Evolutionary conservation across 2,888 invertebrate genomes (phyloP), one percentile per base, ranked within the genome.

Genomic region (Limnephilus rhombicus): DNA sequence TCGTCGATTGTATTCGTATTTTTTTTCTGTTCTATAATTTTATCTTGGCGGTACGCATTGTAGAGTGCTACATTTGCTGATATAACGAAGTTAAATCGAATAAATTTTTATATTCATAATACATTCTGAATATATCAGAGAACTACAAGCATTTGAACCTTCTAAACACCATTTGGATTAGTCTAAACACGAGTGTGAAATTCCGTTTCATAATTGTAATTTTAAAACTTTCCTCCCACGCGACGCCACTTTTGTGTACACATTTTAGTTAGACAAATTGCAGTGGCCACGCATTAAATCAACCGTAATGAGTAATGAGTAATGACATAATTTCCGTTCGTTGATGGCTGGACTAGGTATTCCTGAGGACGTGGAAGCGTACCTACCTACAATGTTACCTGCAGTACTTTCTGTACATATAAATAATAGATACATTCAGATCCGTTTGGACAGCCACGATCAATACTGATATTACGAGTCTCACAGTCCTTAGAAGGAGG

Each of bases 271-370:
- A 37, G 88, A 80, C 88, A 88, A 88, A 88, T 88, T 89, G 80
- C 88, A 89, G 3, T 89, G 80, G n/a, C 88, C 88, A 89, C 80
- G 80, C 88, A 80, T 80, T 89, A 80, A 89, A 37, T 89, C 68
- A 80, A 80, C 37, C 13, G 88, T 34, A 34, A 89, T 80, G 88
- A 34, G 88, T 34, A 34, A 89, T 80, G 88, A 34, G 80, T 34
- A 34, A 89, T 80, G 88, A 34, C 88, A 80, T n/a, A 37, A 89
- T 80, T 89, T 89, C 88, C 88, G 88, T 34, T 68, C 3, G 18
- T 18, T 53, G 68, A 24, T 68, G 68, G 68, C 68, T 68, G 68
- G 68, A 68, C 68, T 68, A 68, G 68, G 68, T 68, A 68, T 89
- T 41, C 34, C 31, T 24, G 37, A 29, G 34, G 80, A n/a, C 12